Evolutionary conservation across 2,888 invertebrate species (phyloP).

Genomic region (Ochropacha duplaris): DNA sequence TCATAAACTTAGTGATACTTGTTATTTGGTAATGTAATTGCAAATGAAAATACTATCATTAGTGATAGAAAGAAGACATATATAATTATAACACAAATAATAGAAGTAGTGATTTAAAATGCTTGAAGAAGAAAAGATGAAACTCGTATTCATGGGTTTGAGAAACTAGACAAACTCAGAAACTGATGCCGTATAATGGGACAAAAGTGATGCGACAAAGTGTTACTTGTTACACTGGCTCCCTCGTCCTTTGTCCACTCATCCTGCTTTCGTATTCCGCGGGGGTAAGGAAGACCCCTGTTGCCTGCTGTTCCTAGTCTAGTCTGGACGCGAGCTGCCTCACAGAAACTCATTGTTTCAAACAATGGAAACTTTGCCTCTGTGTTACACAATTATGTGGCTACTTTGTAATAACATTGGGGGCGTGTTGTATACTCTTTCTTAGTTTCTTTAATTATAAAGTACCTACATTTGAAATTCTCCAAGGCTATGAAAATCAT

Average conservation of each 20-base stretch:
- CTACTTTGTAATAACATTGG: conserved; percentile 36
- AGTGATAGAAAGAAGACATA: no score
- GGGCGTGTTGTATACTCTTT: conserved; percentile 22
- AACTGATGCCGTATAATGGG: conserved; percentile 2
- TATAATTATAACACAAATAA: no score
- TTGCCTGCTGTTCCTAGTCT: conserved; percentile 33
- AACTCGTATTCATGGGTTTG: neutral
- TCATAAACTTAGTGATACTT: no score
- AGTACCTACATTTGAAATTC: neutral
- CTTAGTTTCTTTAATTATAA: conserved; percentile 18
- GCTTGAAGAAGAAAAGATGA: neutral
- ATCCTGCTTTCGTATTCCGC: conserved; percentile 45
- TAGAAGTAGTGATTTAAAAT: no score
- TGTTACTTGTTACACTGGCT: conserved; percentile 19
- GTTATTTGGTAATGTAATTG: no score
- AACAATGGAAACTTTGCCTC: conserved; percentile 45
- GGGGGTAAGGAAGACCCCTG: conserved; percentile 24
- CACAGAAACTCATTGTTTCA: conserved; percentile 48
- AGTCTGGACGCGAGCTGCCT: conserved; percentile 39
- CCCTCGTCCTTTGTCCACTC: conserved; percentile 17
- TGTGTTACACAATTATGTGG: conserved; percentile 37
- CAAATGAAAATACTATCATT: no score
- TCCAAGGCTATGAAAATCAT: neutral
- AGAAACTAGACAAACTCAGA: neutral
- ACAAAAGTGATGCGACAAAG: conserved; percentile 31